phyloP scores from a whole-genome alignment of 2,113 vertebrate species.

The Phycodurus eques region DNA sequence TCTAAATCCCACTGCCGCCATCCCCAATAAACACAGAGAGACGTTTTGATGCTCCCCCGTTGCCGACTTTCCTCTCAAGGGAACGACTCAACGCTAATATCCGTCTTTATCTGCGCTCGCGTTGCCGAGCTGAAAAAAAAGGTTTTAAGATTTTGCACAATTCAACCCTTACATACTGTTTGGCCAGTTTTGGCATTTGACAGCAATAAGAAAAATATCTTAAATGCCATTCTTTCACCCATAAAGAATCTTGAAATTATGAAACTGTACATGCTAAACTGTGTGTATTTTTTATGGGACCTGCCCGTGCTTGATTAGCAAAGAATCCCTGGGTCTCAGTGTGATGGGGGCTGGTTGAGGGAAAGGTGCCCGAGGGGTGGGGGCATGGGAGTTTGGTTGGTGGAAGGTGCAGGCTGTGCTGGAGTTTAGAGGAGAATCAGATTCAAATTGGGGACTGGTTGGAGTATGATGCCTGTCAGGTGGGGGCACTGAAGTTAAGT shows the following conservation, averaged over 20 bases:
- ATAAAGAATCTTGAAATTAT: too few relatives aligned
- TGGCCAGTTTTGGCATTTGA: not conserved
- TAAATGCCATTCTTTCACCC: too few relatives aligned
- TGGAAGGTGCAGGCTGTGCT: not conserved
- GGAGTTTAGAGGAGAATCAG: constrained; percentile 38
- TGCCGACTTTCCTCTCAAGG: constrained; percentile 65
- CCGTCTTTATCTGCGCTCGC: constrained; percentile 73
- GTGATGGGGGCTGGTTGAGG: constrained; percentile 12
- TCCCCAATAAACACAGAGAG: constrained; percentile 72
- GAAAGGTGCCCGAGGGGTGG: constrained; percentile 8
- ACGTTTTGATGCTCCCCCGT: constrained; percentile 70
- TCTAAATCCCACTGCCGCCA: constrained; percentile 74
- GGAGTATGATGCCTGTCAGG: not conserved
- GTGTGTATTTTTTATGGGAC: constrained; percentile 17
- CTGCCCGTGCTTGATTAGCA: constrained; percentile 51
- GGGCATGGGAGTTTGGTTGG: constrained; percentile 5
- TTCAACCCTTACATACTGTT: constrained; percentile 69
- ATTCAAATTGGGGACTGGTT: constrained; percentile 5
- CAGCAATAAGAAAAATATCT: not conserved
- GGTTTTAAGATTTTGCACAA: constrained; percentile 62
- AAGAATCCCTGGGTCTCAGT: constrained; percentile 48
- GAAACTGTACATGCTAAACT: too few relatives aligned
- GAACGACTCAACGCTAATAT: constrained; percentile 74
- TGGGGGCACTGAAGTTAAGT: not conserved
- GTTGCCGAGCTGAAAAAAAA: constrained; percentile 64